A percentile compares a stretch with the other conserved stretches of the same genome.
Evolutionary conservation across 2,888 invertebrate genomes (phyloP).

Genomic region (Helleia helle): DNA sequence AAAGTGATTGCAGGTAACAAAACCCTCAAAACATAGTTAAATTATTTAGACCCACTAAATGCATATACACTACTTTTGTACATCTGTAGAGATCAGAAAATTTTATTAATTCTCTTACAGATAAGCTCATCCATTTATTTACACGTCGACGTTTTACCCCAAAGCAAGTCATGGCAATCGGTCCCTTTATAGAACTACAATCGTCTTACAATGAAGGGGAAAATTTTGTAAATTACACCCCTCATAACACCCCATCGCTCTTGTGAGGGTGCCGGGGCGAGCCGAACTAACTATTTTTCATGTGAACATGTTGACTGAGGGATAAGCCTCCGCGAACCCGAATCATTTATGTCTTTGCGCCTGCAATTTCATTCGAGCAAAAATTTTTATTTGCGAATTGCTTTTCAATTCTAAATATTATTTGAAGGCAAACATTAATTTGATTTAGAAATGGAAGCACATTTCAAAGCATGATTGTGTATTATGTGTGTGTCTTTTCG

Average conservation of each 20-base stretch:
- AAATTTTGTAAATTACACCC: constrained; percentile 59
- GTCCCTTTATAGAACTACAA: constrained; percentile 43
- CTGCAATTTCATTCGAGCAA: constrained; percentile 9
- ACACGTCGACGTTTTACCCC: constrained; percentile 24
- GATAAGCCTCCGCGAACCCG: background rate
- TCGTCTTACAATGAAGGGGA: constrained; percentile 60
- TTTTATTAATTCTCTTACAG: too few species aligned
- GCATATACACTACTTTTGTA: too few species aligned
- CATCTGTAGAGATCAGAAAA: too few species aligned
- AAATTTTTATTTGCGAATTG: background rate
- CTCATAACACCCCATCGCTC: constrained; percentile 52
- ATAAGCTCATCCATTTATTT: constrained; percentile 6
- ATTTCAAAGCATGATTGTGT: too few species aligned
- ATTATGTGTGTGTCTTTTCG: too few species aligned
- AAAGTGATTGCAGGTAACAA: too few species aligned
- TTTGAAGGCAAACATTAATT: too few species aligned
- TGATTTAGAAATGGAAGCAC: too few species aligned
- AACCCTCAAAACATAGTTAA: too few species aligned
- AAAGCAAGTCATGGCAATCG: constrained; percentile 46
- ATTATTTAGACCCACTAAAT: too few species aligned
- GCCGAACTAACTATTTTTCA: constrained; percentile 21
- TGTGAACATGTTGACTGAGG: constrained; percentile 17
- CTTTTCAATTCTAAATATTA: background rate
- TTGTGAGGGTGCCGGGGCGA: constrained; percentile 40
- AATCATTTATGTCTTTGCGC: constrained; percentile 1